phyloP scores from a whole-genome alignment of 2,113 vertebrate species.

The Antechinus flavipes region DNA sequence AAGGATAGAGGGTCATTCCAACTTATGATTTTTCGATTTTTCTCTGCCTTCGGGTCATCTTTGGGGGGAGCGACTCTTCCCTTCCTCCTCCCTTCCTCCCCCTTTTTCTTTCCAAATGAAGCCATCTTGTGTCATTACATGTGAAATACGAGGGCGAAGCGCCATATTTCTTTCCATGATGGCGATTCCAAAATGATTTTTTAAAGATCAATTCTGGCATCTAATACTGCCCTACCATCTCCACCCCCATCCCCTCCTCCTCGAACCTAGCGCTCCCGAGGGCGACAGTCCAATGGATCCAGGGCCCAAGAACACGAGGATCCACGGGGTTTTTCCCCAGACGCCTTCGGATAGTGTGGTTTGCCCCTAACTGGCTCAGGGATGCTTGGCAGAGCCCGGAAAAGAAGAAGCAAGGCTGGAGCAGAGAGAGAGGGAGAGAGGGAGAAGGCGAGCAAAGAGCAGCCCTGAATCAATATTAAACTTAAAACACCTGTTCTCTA shows the following conservation, averaged over 20 bases:
- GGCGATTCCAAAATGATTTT: slow-evolving; percentile 84
- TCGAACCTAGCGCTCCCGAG: slow-evolving; percentile 37
- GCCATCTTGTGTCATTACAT: slow-evolving; percentile 74
- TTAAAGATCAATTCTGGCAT: slow-evolving; percentile 75
- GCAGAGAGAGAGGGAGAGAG: not conserved
- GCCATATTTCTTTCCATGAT: slow-evolving; percentile 83
- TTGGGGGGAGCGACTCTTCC: not conserved
- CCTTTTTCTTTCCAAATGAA: slow-evolving; percentile 67
- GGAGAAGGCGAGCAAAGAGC: not conserved
- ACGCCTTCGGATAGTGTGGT: slow-evolving; percentile 59
- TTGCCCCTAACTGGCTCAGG: slow-evolving; percentile 62
- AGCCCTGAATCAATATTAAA: slow-evolving; percentile 67
- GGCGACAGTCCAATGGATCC: slow-evolving; percentile 48
- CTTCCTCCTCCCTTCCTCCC: not conserved
- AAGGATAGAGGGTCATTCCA: slow-evolving; percentile 43
- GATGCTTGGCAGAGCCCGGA: slow-evolving; percentile 46
- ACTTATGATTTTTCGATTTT: slow-evolving; percentile 52
- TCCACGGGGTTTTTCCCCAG: slow-evolving; percentile 50
- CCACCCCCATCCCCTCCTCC: slow-evolving; percentile 47
- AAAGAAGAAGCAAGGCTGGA: not conserved
- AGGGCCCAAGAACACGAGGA: slow-evolving; percentile 64
- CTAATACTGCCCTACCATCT: slow-evolving; percentile 56
- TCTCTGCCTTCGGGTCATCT: not conserved
- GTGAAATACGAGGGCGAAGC: slow-evolving; percentile 77
- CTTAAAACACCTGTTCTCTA: slow-evolving; percentile 85